Evolutionary conservation across 2,113 vertebrate species (phyloP), one percentile per base, ranked within the genome.

Genomic region (Mionectes macconnelli): DNA sequence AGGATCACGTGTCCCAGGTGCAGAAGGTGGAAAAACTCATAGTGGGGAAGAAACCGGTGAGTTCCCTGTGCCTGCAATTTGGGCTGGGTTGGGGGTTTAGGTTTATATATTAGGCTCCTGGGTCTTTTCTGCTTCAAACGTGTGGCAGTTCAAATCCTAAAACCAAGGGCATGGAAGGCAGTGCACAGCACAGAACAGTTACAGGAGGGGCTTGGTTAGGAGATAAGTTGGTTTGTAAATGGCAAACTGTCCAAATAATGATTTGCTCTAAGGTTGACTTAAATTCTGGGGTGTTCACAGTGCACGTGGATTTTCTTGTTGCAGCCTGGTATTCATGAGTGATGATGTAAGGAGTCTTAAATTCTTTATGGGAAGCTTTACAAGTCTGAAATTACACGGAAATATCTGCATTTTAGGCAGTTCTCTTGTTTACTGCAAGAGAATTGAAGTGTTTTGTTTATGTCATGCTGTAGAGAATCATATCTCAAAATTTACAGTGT

Each of bases 1-100:
- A 99, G 97, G 99, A 99, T 97, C 99, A 99, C 3, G 99, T 99
- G 75, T 99, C 99, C 27, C 99, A 99, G 92, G 99, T 99, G 94
- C 99, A 99, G 97, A 99, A 99, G 97, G 99, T 99, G 95, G 99
- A 99, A 94, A 99, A 99, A 86, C 99, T 99, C 93, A 99, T 99
- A 14, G 99, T 99, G 77, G 99, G 99, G 53, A 99, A 99, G 95
- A 99, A 99, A 97, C 99, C 99, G 63, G 99, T 99, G 97, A 89
- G 99, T 97, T 33, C 18, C 19, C 45, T 86, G 53, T 45, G 35
- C n/a, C 81, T 59, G 50, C 14, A 16, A 52, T 24, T 27, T 27
- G 7, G 23, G 50, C 25, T 28, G 15, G 14, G 9, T 28, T 23
- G 50, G 50, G 50, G 25, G 16, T 16, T 52, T 52, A 50, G 49